These are phyloP conservation scores for Coccyzus lansbergi DNA, from an alignment of 2,797 vertebrate species.

Conservation along the genomic window DNA sequence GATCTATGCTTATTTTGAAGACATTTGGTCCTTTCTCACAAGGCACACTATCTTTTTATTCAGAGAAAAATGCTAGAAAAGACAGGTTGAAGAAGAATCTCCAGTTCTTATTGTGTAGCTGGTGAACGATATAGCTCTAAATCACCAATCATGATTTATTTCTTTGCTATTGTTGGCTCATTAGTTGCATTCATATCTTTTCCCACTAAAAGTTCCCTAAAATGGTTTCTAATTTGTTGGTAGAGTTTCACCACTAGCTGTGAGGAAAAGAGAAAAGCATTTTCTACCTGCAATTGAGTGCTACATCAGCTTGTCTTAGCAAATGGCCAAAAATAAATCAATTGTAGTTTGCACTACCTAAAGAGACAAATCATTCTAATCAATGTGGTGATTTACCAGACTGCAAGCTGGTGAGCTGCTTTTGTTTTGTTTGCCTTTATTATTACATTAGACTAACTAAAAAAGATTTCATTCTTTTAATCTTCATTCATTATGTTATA, in stretches of 20 bases:
- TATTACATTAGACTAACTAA: constrained; percentile 10
- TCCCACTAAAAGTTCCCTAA: neutral
- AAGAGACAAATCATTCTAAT: constrained; percentile 57
- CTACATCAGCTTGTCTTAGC: constrained; percentile 31
- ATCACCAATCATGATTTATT: neutral
- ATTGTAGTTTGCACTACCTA: constrained; percentile 10
- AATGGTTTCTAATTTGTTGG: constrained; percentile 42
- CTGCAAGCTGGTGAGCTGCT: neutral
- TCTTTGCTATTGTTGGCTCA: neutral
- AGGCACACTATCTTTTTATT: neutral
- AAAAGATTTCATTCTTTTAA: constrained; percentile 5
- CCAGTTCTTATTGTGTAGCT: neutral
- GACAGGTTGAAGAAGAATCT: neutral
- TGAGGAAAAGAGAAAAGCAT: neutral
- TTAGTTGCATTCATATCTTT: constrained; percentile 17
- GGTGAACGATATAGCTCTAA: neutral
- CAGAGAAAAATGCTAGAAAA: neutral
- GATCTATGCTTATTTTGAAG: neutral
- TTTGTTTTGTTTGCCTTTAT: neutral
- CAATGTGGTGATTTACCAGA: constrained; percentile 23
- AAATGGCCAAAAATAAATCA: constrained; percentile 59
- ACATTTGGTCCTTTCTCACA: neutral
- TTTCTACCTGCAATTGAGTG: neutral
- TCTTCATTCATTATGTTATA: constrained; percentile 17
- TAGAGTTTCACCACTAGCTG: neutral